A percentile compares a stretch with the other conserved stretches of the same genome.
These are phyloP conservation scores for Chymomyza caudatula DNA, from an alignment of 2,888 invertebrate species.

Conservation along the genomic window DNA sequence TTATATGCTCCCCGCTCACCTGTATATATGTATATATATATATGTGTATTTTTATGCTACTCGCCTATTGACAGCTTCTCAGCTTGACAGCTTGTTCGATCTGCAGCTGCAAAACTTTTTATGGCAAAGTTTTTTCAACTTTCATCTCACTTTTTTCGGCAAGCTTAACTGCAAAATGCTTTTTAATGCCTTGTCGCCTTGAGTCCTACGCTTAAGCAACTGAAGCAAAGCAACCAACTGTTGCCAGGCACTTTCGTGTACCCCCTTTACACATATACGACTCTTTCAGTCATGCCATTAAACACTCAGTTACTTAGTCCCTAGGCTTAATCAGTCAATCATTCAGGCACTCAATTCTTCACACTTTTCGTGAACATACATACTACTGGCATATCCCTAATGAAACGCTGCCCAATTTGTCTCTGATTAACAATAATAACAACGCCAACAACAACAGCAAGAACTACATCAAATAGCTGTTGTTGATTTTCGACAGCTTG, in stretches of 20 bases:
- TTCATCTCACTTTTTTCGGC: background rate
- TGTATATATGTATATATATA: background rate
- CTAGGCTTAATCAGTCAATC: conserved; percentile 1
- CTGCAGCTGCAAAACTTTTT: background rate
- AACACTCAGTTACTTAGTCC: conserved; percentile 2
- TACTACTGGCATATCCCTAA: background rate
- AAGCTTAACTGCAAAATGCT: conserved; percentile 25
- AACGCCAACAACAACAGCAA: background rate
- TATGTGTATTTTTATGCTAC: background rate
- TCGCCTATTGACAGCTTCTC: background rate
- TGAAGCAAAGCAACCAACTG: background rate
- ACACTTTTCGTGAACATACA: background rate
- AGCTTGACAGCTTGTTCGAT: background rate
- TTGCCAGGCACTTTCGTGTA: background rate
- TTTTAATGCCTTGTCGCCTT: conserved; percentile 24
- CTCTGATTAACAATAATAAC: background rate
- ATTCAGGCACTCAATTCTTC: background rate
- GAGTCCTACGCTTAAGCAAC: background rate
- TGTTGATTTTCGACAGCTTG: background rate
- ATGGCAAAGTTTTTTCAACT: conserved; percentile 15
- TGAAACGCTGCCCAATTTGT: background rate
- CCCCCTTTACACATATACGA: background rate
- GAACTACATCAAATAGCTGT: background rate
- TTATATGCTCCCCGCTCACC: background rate
- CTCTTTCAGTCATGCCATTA: conserved; percentile 13